A percentile compares a stretch with the other conserved stretches of the same genome.
Conservation (phyloP, 2,113 vertebrate species). For the Prionailurus viverrinus region DNA sequence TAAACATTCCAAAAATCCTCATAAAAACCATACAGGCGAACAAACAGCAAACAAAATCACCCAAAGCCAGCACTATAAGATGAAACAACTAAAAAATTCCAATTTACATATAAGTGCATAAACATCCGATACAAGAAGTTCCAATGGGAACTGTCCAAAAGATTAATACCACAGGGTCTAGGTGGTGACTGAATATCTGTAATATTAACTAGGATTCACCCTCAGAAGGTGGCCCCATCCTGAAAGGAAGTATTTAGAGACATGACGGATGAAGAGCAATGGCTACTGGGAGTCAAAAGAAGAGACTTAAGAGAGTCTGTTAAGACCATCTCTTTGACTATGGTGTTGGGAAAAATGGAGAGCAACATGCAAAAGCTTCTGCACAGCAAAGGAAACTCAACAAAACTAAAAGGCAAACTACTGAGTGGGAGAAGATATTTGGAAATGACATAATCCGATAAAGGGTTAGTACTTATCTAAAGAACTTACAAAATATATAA, state of each 20-base stretch:
- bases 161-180: not conserved
- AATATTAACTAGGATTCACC: not conserved
- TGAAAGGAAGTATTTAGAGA: not conserved
- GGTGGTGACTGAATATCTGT: not conserved
- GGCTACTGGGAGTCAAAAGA: not conserved
- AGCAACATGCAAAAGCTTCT: not conserved
- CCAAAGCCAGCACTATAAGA: not conserved
- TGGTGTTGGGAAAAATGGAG: not conserved
- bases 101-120: not conserved
- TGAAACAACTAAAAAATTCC: not conserved
- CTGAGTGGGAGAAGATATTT: not conserved
- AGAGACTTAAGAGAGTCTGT: not conserved
- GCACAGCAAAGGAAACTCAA: not conserved
- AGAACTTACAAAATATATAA: not conserved
- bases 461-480: not conserved
- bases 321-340: not conserved
- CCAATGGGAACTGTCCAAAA: not conserved
- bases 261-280: not conserved
- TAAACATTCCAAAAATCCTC: not conserved
- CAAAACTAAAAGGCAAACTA: not conserved
- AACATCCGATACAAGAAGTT: not conserved
- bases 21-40: not conserved
- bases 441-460: not conserved
- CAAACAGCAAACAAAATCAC: constrained; percentile 19
- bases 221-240: not conserved